A percentile compares a stretch with the other conserved stretches of the same genome.
Conservation (phyloP, 1,140 invertebrate genomes). For the Ceratosolen solmsi region DNA sequence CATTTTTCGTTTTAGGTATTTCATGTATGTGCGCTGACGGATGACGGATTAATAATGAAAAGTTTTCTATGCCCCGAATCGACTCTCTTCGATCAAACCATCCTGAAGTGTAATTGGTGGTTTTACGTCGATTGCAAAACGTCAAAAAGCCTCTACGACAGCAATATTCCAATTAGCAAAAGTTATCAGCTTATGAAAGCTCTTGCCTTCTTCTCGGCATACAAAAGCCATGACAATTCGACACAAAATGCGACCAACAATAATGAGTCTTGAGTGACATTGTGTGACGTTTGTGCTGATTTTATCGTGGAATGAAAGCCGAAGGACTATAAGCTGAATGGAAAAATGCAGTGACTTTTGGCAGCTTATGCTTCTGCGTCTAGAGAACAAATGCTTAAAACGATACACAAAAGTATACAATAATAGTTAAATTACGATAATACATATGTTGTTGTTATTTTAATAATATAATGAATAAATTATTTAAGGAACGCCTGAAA, state of each 20-base stretch:
- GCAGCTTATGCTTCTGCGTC: neutral
- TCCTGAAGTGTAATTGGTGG: conserved; percentile 94
- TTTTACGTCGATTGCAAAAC: conserved; percentile 91
- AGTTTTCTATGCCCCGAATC: conserved; percentile 91
- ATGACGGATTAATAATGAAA: conserved; percentile 90
- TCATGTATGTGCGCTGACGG: conserved; percentile 91
- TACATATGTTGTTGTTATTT: neutral
- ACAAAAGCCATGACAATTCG: conserved; percentile 77
- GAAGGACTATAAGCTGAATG: neutral
- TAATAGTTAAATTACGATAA: neutral
- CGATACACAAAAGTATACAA: neutral
- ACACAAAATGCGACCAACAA: conserved; percentile 53
- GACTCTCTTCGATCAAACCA: conserved; percentile 90
- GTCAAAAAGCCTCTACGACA: conserved; percentile 85
- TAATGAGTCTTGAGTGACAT: conserved; percentile 45
- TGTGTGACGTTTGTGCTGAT: neutral
- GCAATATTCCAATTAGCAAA: conserved; percentile 91
- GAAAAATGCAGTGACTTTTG: neutral
- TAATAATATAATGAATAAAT: neutral
- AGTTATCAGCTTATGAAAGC: conserved; percentile 94
- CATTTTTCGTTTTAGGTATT: conserved; percentile 80
- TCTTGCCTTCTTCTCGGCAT: conserved; percentile 87
- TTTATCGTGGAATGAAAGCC: neutral
- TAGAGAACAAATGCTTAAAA: neutral
- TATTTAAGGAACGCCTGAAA: too few species aligned